Evolutionary conservation across 2,888 invertebrate genomes (phyloP).

Genomic region (Zygothrica quintamaculata): DNA sequence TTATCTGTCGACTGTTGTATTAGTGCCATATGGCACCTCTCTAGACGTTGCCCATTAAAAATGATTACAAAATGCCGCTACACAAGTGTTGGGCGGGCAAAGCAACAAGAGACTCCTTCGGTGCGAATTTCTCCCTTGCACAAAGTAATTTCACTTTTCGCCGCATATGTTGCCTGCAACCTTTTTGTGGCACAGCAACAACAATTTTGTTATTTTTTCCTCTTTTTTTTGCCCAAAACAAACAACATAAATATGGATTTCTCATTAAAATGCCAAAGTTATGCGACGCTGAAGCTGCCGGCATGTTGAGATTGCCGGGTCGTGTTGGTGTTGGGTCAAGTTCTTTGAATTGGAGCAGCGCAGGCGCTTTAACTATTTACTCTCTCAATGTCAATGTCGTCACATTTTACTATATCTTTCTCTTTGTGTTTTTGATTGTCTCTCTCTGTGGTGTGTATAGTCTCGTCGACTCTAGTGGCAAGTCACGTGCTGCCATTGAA

Average conservation of each 20-base stretch:
- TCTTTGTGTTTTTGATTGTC: conserved; percentile 3
- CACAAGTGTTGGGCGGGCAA: conserved; percentile 23
- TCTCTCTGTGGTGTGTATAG: too few species aligned
- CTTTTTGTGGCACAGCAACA: conserved; percentile 45
- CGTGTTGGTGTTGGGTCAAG: conserved; percentile 16
- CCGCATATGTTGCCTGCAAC: conserved; percentile 66
- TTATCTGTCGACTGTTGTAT: conserved; percentile 27
- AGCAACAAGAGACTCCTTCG: conserved; percentile 29
- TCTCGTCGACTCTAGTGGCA: conserved; percentile 25
- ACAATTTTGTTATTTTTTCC: conserved; percentile 30
- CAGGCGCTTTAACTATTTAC: conserved; percentile 39
- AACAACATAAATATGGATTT: conserved; percentile 81
- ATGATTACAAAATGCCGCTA: conserved; percentile 67
- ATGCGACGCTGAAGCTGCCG: conserved; percentile 49
- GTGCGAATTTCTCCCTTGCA: neutral
- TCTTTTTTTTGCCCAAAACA: conserved; percentile 66
- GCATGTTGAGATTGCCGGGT: conserved; percentile 51
- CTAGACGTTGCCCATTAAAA: conserved; percentile 67
- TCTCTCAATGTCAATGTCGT: conserved; percentile 70
- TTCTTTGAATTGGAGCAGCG: conserved; percentile 23
- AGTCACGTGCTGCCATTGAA: conserved; percentile 78
- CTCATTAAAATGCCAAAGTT: conserved; percentile 78
- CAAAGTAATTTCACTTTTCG: conserved; percentile 72
- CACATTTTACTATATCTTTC: conserved; percentile 3
- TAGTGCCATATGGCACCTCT: conserved; percentile 50